Evolutionary conservation across 2,797 vertebrate species (phyloP), one percentile per base, ranked within the genome.

Genomic region (Gymnoscopelus braueri): DNA sequence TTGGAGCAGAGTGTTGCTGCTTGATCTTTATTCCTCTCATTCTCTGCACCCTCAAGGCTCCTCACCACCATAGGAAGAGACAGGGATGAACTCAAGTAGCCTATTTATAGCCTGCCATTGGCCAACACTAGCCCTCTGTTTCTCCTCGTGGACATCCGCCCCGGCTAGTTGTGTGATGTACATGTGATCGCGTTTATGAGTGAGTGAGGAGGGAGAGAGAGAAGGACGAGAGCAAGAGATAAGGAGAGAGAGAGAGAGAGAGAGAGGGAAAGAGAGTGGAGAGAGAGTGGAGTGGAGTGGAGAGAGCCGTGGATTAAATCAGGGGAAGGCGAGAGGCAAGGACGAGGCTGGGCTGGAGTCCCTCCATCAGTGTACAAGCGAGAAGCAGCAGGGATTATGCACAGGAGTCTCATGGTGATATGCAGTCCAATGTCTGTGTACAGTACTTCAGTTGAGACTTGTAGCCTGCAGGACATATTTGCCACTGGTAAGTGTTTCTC

Each of bases 81-180:
- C 91, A 87, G 79, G 83, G 88, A 86, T 86, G 79, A 80, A 89
- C 84, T 89, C 79, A 83, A 89, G 85, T 75, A 82, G 79, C 68
- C 88, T 92, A 93, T 92, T 92, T 90, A 88, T 92, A 91, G 88
- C 75, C 64, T 3, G 23, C 35, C 39, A 70, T 79, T 81, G 86
- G 74, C 84, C 84, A 90, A 91, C 85, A 90, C 85, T 84, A 79
- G 78, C 79, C 87, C 86, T 87, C 82, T 90, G 82, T 90, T 67
- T 84, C 75, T 79, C 67, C 74, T 87, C 74, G 53, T 88, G 85
- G 87, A 89, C 88, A 86, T 92, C 85, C 64, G 78, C 79, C 74
- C 68, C 66, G 73, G 84, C 71, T 67, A 29, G 75, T 81, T 72
- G 78, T 84, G 26, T 29, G 39, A 44, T 44, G 68, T 62, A 72